Conservation (phyloP, 2,888 invertebrate genomes). For the Siphonodentalium dalli region DNA sequence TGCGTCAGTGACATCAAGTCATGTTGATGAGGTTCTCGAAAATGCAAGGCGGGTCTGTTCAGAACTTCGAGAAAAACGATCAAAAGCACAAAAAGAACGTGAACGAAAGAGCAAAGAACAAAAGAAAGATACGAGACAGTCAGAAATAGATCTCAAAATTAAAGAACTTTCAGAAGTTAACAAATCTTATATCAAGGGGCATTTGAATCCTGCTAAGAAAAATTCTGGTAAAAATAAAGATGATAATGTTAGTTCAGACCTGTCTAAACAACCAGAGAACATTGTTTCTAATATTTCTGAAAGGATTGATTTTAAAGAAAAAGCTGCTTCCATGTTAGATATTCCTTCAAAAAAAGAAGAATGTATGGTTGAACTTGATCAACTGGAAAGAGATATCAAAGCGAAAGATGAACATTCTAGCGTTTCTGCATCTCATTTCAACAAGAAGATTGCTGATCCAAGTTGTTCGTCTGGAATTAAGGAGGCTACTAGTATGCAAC, state of each 20-base stretch:
- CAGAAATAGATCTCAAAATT: slow-evolving; percentile 35
- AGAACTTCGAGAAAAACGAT: slow-evolving; percentile 41
- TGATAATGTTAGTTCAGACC: slow-evolving; percentile 22
- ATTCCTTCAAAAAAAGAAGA: too few species aligned
- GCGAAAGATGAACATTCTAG: too few species aligned
- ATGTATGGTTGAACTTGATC: too few species aligned
- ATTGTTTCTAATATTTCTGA: too few species aligned
- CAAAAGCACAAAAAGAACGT: slow-evolving; percentile 33
- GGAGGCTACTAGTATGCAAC: too few species aligned
- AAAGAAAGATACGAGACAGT: slow-evolving; percentile 35
- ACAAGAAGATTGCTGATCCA: too few species aligned
- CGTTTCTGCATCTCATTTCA: too few species aligned
- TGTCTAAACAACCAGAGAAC: too few species aligned
- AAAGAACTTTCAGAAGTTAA: slow-evolving; percentile 32
- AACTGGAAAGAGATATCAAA: too few species aligned
- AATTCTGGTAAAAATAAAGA: slow-evolving; percentile 8
- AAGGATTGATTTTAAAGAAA: too few species aligned
- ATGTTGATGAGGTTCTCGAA: slow-evolving; percentile 36
- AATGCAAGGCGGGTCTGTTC: slow-evolving; percentile 47
- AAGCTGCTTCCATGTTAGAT: too few species aligned
- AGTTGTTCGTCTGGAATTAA: too few species aligned
- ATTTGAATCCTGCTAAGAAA: slow-evolving; percentile 21
- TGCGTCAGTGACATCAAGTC: background rate
- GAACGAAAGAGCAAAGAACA: slow-evolving; percentile 29
- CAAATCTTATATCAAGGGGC: slow-evolving; percentile 39